Conservation (phyloP, 2,888 invertebrate genomes). For the Limenitis camilla region DNA sequence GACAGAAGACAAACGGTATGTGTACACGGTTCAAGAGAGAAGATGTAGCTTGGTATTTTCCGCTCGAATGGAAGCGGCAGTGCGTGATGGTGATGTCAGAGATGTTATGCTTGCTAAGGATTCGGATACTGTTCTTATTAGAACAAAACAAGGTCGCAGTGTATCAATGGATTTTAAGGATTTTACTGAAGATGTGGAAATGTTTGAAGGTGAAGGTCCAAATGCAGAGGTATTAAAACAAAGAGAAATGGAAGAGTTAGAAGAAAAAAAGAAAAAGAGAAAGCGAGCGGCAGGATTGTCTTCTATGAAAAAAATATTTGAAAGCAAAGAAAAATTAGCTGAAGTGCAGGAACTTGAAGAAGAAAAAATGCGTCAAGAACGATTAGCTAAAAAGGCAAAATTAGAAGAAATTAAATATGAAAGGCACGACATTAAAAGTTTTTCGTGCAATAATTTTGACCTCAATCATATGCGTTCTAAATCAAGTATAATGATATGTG, state of each 20-base stretch:
- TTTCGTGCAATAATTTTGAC: conserved; percentile 64
- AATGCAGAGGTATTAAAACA: conserved; percentile 77
- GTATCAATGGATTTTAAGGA: conserved; percentile 82
- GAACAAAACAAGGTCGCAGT: conserved; percentile 82
- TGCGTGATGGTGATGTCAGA: conserved; percentile 83
- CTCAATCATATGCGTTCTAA: conserved; percentile 69
- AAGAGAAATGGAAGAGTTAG: conserved; percentile 73
- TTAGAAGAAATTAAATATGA: conserved; percentile 59
- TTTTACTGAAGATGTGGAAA: conserved; percentile 71
- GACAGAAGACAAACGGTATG: conserved; percentile 77
- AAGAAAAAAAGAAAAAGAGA: conserved; percentile 71
- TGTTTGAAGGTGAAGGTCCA: conserved; percentile 83
- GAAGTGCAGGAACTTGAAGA: conserved; percentile 77
- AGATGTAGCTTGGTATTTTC: conserved; percentile 84
- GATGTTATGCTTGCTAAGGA: conserved; percentile 86
- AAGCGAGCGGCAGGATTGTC: conserved; percentile 79
- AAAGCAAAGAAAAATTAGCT: conserved; percentile 82
- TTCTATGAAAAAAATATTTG: conserved; percentile 81
- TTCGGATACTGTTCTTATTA: conserved; percentile 82
- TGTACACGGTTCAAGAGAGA: conserved; percentile 84
- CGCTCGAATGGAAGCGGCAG: conserved; percentile 82
- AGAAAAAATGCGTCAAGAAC: conserved; percentile 58
- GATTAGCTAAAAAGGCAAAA: conserved; percentile 59
- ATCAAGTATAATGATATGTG: conserved; percentile 64
- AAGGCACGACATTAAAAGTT: conserved; percentile 64